phyloP scores from a whole-genome alignment of 2,797 vertebrate species.

The Loris lydekkerianus region DNA sequence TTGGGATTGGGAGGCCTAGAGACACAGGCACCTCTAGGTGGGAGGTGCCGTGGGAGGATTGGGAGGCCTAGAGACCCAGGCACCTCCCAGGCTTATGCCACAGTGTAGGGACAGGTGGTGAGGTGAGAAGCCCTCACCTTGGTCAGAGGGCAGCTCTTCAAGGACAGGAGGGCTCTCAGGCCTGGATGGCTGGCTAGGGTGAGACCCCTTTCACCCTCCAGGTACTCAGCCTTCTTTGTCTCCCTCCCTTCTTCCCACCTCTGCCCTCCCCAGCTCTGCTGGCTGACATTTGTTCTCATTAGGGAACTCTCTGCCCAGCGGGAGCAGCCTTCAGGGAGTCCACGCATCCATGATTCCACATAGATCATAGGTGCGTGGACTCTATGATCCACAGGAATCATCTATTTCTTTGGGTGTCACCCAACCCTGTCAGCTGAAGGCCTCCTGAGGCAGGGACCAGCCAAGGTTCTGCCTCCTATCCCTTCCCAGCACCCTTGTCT shows the following conservation, averaged over 20 bases:
- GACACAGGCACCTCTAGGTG: background rate
- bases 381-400: rapidly evolving
- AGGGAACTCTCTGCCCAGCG: too few species aligned
- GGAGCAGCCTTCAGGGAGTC: background rate
- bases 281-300: background rate
- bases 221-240: background rate
- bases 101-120: background rate
- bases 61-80: background rate
- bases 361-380: too few species aligned
- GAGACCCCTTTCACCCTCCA: background rate
- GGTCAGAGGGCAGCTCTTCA: background rate
- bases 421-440: background rate
- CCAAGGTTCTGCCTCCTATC: background rate
- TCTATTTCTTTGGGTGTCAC: background rate
- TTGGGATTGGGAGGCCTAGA: background rate
- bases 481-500: background rate
- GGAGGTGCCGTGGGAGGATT: too few species aligned
- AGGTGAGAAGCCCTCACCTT: background rate
- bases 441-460: background rate
- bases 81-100: background rate
- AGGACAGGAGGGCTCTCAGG: background rate
- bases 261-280: background rate
- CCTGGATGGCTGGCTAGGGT: background rate
- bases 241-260: background rate
- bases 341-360: background rate